Evolutionary conservation across 2,113 vertebrate species (phyloP), one percentile per base, ranked within the genome.

Genomic region (Lampris incognitus): DNA sequence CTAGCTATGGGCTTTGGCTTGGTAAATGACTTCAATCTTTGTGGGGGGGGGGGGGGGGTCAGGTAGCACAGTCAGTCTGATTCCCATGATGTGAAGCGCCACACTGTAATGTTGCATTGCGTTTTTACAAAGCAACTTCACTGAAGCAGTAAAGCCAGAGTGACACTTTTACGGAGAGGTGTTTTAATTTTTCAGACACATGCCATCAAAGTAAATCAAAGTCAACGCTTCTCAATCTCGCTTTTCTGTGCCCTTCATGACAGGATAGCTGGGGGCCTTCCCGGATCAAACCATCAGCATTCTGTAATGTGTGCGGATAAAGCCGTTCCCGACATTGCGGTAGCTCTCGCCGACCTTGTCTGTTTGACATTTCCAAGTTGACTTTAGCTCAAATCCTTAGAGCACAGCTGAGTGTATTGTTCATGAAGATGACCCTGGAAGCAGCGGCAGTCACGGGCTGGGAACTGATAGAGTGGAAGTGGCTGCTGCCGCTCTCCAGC

Each of bases 131-230:
- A 57, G 63, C 67, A 76, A 68, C 56, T 70, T 69, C 67, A 62
- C 44, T 69, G 73, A 72, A 82, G 66, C 66, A 68, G 59, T 39
- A 44, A 83, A 80, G 74, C 49, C n/a, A 66, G 79, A 84, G 81
- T 67, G 72, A 82, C 86, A 78, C 61, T 84, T 83, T 85, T 63
- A 69, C 65, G 82, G 55, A 63, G 58, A 86, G 70, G 63, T 70
- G 44, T 71, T 86, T 88, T 91, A 51, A 82, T 79, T 89, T 88
- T 85, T 89, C 66, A 67, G 66, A 79, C 77, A 67, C 55, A 55
- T 63, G 54, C 76, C 73, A 79, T 91, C 87, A 71, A 61, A 81
- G 61, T 55, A 63, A 84, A 87, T 88, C 82, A 82, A 78, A 85
- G 74, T 78, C 62, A 76, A 24, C 74, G 60, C 56, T 24, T 41